Evolutionary conservation across 2,797 vertebrate species (phyloP).

Genomic region (Danionella dracula): DNA sequence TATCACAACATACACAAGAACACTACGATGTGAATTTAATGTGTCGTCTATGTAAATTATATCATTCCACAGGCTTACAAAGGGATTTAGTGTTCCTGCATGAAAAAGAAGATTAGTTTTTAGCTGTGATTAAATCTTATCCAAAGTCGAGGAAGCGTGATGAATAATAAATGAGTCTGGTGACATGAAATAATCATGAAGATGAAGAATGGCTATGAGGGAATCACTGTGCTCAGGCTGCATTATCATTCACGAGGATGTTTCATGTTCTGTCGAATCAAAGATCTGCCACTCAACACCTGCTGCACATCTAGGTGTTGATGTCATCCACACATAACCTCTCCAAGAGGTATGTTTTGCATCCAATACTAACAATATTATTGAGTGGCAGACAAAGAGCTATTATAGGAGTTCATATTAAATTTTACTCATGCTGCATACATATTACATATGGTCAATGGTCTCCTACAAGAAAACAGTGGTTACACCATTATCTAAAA

Average conservation of each 20-base stretch:
- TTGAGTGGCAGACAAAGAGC: background rate
- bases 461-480: too few relatives aligned
- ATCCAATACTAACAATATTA: background rate
- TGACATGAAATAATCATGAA: slow-evolving; percentile 28
- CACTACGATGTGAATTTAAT: background rate
- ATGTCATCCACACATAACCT: slow-evolving; percentile 15
- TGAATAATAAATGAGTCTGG: slow-evolving; percentile 32
- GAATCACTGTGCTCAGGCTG: slow-evolving; percentile 14
- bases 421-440: too few relatives aligned
- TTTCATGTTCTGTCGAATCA: slow-evolving; percentile 19
- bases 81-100: slow-evolving; percentile 5
- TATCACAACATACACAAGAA: background rate
- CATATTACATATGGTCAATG: too few relatives aligned
- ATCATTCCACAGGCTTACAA: background rate
- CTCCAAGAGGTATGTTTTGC: background rate
- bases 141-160: background rate
- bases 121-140: slow-evolving; percentile 32
- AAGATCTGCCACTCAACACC: background rate
- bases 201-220: slow-evolving; percentile 22
- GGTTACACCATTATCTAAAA: too few relatives aligned
- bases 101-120: slow-evolving; percentile 20
- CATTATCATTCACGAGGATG: slow-evolving; percentile 28
- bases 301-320: background rate
- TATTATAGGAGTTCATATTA: too few relatives aligned
- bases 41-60: background rate